A percentile compares a stretch with the other conserved stretches of the same genome.
Evolutionary conservation across 2,797 vertebrate species (phyloP).

Genomic region (Phyllotis vaccarum): DNA sequence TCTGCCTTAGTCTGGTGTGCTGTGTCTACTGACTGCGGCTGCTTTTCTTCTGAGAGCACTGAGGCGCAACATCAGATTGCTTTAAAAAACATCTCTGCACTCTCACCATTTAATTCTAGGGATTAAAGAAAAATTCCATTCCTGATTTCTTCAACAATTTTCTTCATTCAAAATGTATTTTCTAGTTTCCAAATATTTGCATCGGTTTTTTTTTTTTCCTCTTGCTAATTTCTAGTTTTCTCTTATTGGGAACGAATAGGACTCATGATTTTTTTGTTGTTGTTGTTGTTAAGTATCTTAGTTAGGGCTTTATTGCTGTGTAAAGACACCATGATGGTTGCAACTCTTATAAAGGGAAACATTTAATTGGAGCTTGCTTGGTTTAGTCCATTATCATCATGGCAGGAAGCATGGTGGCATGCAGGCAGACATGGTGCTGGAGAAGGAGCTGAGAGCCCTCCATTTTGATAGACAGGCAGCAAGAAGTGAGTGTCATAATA

Average conservation of each 20-base stretch:
- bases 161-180: neutral
- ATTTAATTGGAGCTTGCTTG: neutral
- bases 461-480: neutral
- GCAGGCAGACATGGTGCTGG: neutral
- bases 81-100: neutral
- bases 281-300: neutral
- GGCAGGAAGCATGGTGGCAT: neutral
- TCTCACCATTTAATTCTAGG: neutral
- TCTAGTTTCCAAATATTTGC: neutral
- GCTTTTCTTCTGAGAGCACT: neutral
- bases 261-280: neutral
- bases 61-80: neutral
- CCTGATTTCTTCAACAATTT: neutral
- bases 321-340: neutral
- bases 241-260: neutral
- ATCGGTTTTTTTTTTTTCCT: neutral
- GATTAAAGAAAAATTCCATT: neutral
- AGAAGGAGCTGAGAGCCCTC: neutral
- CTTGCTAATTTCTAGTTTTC: neutral
- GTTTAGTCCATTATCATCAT: neutral
- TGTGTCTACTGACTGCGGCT: neutral
- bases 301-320: neutral
- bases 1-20: neutral
- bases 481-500: neutral
- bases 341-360: neutral